Evolutionary conservation across 2,797 vertebrate species (phyloP), one percentile per base, ranked within the genome.

Genomic region (Danio jaintianensis): DNA sequence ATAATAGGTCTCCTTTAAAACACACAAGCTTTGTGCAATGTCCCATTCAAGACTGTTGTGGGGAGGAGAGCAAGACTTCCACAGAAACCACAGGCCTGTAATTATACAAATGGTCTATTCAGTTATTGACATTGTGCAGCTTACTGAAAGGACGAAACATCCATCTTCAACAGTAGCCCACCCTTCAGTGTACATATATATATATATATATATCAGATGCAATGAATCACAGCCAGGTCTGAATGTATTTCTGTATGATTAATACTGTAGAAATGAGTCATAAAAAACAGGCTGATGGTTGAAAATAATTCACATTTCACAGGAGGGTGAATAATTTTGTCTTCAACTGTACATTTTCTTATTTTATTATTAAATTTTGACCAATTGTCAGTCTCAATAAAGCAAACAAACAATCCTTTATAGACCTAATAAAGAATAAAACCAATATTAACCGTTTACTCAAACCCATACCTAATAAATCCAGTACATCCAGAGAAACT

Each of bases 121-220:
- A 79, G 36, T 61, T 50, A 59, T 61, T 79, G 77, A 79, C 62
- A 52, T 42, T 53, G 61, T 62, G 20, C 45, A 62, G 36, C 20
- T 47, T 48, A 62, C 13, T 11, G 13, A 52, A 50, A 22, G 18
- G 6, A 40, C 18, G n/a, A 52, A 22, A n/a, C 56, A 79, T 79
- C 38, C 36, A 53, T 71, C 67, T 71, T 63, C 38, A 43, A 38
- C 67, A 7, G 18, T 3, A 13, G 6, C 6, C 9, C 58, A 45
- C 4, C 47, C 18, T 43, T 53, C 36, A 52, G 66, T 36, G 40
- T 43, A 38, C 13, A 36, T 64, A 76, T 76, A 15, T 50, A 40
- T 36, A 40, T 43, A 38, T 13, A 36, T 64, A 76, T 76, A 15
- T 50, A 40, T n/a, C 5, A 7, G 6, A 47, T 62, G 7, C 52